These are phyloP conservation scores for Stichopus chloronotus DNA, from an alignment of 35 echinoderm and acorn worm species.

Conservation along the genomic window DNA sequence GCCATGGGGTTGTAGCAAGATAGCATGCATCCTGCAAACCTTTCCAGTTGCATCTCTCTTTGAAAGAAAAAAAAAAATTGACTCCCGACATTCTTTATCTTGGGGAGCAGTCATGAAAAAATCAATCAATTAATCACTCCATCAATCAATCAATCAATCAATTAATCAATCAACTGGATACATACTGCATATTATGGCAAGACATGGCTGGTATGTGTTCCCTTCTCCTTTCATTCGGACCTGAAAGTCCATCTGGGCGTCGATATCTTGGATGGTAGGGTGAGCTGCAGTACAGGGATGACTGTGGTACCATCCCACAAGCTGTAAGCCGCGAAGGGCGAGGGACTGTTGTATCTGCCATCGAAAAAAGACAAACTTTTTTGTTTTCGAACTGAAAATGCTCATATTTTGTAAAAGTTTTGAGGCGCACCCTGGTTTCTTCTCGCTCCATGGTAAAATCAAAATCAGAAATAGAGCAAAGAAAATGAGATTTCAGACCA, in stretches of 20 bases:
- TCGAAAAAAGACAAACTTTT: background rate
- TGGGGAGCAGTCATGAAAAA: no score
- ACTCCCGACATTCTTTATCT: no score
- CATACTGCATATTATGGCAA: constrained; percentile 90
- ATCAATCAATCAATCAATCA: no score
- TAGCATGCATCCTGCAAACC: no score
- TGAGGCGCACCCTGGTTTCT: no score
- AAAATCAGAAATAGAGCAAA: no score
- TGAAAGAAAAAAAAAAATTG: no score
- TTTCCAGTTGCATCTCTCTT: no score
- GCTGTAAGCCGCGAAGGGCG: constrained; percentile 69
- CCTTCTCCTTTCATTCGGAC: constrained; percentile 93
- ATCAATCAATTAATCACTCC: no score
- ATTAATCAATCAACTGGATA: background rate
- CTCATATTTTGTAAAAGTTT: background rate
- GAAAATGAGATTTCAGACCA: no score
- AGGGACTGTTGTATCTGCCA: constrained; percentile 83
- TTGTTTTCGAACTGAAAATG: background rate
- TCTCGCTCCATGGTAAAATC: no score
- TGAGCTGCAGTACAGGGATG: constrained; percentile 83
- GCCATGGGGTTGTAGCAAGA: no score
- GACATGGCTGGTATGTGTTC: constrained; percentile 85
- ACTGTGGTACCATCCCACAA: constrained; percentile 99
- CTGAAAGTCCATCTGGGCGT: constrained; percentile 94
- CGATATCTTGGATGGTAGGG: constrained; percentile 89